phyloP scores from a whole-genome alignment of 2,113 vertebrate genomes.

The Semicossyphus pulcher region DNA sequence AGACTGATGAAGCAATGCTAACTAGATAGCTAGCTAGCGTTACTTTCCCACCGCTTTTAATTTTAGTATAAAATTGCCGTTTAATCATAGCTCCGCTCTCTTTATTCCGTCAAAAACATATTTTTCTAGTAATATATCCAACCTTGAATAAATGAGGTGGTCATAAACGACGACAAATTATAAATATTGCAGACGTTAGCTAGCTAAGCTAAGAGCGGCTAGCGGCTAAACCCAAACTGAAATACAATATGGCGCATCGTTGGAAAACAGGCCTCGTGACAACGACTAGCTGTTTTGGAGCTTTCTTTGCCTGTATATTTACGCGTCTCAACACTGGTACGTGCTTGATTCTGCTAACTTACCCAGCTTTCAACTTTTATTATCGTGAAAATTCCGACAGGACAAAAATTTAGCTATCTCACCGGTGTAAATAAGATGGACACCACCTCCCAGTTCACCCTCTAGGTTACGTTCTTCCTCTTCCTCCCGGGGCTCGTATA shows the following conservation, averaged over 20 bases:
- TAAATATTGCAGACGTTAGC: constrained; percentile 26
- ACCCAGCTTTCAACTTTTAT: constrained; percentile 49
- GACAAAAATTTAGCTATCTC: constrained; percentile 25
- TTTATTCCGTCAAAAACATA: accelerated
- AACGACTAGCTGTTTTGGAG: background rate
- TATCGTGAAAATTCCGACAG: constrained; percentile 19
- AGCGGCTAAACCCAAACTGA: constrained; percentile 11
- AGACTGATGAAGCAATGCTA: constrained; percentile 30
- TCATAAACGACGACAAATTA: background rate
- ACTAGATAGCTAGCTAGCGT: background rate
- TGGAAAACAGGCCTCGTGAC: constrained; percentile 56
- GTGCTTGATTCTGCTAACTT: constrained; percentile 3
- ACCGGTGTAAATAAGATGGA: constrained; percentile 79
- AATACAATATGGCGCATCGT: constrained; percentile 77
- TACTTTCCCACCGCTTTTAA: background rate
- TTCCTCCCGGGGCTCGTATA: constrained; percentile 1
- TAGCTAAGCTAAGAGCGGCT: constrained; percentile 31
- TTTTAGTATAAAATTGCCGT: background rate
- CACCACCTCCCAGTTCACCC: constrained; percentile 73
- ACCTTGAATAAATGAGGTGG: background rate
- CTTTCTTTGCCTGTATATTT: background rate
- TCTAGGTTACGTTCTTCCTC: constrained; percentile 50
- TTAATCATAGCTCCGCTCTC: accelerated
- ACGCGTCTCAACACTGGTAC: accelerated
- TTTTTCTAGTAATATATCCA: no score